Evolutionary conservation across 2,888 invertebrate genomes (phyloP).

Genomic region (Conus canariensis): DNA sequence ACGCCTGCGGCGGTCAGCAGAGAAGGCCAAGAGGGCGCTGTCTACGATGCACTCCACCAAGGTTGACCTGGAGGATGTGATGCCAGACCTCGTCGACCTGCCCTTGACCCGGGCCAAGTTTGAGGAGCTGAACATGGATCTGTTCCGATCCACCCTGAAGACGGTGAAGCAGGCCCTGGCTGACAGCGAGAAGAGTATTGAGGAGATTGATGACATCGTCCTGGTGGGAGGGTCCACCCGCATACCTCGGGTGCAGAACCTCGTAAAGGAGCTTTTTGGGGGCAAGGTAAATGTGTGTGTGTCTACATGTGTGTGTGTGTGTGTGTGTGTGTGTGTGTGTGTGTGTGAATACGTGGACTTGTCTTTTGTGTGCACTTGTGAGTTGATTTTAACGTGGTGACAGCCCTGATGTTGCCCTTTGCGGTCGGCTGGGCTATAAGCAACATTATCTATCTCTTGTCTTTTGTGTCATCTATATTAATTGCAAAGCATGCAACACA

Average conservation of each 20-base stretch:
- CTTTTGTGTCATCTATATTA: too few species aligned
- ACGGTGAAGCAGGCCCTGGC: constrained; percentile 97
- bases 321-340: not conserved
- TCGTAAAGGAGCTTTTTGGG: constrained; percentile 88
- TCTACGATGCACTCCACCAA: constrained; percentile 96
- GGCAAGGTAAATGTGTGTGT: constrained; percentile 83
- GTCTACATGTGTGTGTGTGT: not conserved
- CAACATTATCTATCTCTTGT: too few species aligned
- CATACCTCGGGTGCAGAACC: constrained; percentile 94
- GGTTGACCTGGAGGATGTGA: constrained; percentile 95
- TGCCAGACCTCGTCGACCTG: constrained; percentile 94
- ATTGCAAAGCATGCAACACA: too few species aligned
- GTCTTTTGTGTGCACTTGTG: not conserved
- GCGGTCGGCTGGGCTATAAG: too few species aligned
- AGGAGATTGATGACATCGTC: constrained; percentile 98
- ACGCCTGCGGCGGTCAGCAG: constrained; percentile 96
- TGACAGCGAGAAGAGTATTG: constrained; percentile 98
- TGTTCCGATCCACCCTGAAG: constrained; percentile 91
- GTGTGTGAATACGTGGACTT: not conserved
- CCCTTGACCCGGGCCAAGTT: constrained; percentile 98
- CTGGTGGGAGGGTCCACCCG: constrained; percentile 99
- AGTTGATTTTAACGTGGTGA: too few species aligned
- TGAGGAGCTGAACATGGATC: constrained; percentile 95
- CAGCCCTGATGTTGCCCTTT: too few species aligned
- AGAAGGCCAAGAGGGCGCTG: constrained; percentile 97